These are phyloP conservation scores for Anthopleura xanthogrammica DNA, from an alignment of 92 coral and sea anemone species.

Conservation along the genomic window DNA sequence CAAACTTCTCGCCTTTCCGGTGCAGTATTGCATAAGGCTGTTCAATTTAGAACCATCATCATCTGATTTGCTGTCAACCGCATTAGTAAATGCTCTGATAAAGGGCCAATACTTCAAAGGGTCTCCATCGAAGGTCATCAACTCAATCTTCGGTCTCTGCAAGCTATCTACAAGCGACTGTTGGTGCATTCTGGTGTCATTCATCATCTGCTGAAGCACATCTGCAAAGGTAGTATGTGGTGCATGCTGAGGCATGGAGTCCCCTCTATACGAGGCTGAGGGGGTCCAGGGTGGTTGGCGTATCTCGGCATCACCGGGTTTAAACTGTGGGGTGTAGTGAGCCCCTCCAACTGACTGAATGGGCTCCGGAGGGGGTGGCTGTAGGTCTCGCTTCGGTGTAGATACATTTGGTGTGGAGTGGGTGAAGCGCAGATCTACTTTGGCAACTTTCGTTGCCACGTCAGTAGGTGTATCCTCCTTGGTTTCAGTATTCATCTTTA, in stretches of 20 bases:
- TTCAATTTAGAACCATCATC: constrained; percentile 27
- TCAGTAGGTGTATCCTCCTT: constrained; percentile 11
- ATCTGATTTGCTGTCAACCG: constrained; percentile 1
- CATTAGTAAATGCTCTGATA: constrained; percentile 10
- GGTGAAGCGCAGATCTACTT: constrained; percentile 45
- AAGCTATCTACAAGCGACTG: constrained; percentile 50
- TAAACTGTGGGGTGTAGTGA: constrained; percentile 6
- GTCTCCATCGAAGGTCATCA: constrained; percentile 45
- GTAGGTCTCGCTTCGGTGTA: constrained; percentile 37
- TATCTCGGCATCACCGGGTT: constrained; percentile 29
- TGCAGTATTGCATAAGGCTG: constrained; percentile 49
- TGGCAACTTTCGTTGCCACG: constrained; percentile 21
- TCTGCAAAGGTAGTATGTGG: constrained; percentile 21
- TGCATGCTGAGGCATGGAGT: constrained; percentile 26
- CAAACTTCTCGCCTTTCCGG: constrained; percentile 43
- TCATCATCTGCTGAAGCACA: constrained; percentile 6
- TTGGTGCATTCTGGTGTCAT: constrained; percentile 28
- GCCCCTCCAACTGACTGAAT: constrained; percentile 15
- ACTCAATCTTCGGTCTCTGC: constrained; percentile 39
- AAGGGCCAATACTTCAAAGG: constrained; percentile 45
- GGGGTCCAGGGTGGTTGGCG: constrained; percentile 38
- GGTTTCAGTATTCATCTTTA: constrained; percentile 39
- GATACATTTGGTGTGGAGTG: constrained; percentile 43
- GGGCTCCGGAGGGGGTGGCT: constrained; percentile 44
- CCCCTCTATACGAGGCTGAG: constrained; percentile 16